A percentile compares a stretch with the other conserved stretches of the same genome.
These are phyloP conservation scores for Troides helena DNA, from an alignment of 2,888 invertebrate species.

Conservation along the genomic window DNA sequence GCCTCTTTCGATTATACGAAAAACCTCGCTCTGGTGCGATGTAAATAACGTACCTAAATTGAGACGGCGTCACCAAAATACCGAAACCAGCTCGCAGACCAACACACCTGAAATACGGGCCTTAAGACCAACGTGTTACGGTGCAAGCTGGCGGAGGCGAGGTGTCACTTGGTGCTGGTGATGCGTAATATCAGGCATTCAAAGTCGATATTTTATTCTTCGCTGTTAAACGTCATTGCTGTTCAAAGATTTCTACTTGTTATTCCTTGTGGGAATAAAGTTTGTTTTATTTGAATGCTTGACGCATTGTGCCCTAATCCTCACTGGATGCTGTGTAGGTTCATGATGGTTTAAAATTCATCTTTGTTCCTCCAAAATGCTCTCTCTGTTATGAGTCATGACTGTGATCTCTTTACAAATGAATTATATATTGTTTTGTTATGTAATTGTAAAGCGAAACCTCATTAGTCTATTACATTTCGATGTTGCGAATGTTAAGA, in stretches of 20 bases:
- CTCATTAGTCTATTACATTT: too few relatives aligned
- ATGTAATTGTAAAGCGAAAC: too few relatives aligned
- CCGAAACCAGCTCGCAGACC: too few relatives aligned
- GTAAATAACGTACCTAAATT: constrained; percentile 53
- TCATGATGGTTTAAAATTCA: constrained; percentile 20
- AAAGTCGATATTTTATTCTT: constrained; percentile 70
- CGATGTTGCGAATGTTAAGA: too few relatives aligned
- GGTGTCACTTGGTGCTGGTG: constrained; percentile 38
- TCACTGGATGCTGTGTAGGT: constrained; percentile 26
- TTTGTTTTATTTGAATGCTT: constrained; percentile 41
- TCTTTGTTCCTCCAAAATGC: background rate
- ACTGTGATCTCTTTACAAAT: too few relatives aligned
- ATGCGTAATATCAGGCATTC: constrained; percentile 48
- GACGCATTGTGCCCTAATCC: constrained; percentile 36
- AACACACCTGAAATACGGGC: constrained; percentile 4
- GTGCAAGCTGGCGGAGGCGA: constrained; percentile 32
- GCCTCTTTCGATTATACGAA: constrained; percentile 64
- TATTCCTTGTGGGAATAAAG: constrained; percentile 40
- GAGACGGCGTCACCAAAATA: constrained; percentile 32
- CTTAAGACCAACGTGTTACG: constrained; percentile 24
- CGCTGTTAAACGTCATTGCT: constrained; percentile 70
- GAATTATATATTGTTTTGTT: too few relatives aligned
- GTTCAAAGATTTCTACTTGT: constrained; percentile 60
- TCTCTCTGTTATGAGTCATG: background rate
- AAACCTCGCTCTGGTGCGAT: constrained; percentile 53